phyloP scores from a whole-genome alignment of 2,797 vertebrate genomes.

The Hippocampus kuda region DNA sequence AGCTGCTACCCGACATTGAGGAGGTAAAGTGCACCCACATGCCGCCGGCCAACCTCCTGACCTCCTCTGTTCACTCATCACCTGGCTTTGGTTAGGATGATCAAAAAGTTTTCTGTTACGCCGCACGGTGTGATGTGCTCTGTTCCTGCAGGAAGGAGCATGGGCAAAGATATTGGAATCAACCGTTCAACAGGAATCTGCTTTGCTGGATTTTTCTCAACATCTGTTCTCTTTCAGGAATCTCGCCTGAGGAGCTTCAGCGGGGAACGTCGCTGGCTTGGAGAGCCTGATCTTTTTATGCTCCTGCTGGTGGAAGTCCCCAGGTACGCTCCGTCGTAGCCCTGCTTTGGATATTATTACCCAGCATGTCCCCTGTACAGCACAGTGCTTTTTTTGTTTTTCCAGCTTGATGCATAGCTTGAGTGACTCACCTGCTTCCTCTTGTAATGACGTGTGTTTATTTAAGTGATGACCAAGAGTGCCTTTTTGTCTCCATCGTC shows the following conservation, averaged over 20 bases:
- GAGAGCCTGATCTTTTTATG: slow-evolving; percentile 72
- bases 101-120: slow-evolving; percentile 55
- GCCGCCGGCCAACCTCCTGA: slow-evolving; percentile 8
- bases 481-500: slow-evolving; percentile 29
- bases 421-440: slow-evolving; percentile 7
- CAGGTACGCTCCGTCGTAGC: slow-evolving; percentile 49
- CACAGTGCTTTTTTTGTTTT: neutral
- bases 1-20: slow-evolving; percentile 71
- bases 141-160: slow-evolving; percentile 24
- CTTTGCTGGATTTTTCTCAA: slow-evolving; percentile 26
- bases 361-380: neutral
- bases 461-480: slow-evolving; percentile 38
- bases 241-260: slow-evolving; percentile 60
- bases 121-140: slow-evolving; percentile 42
- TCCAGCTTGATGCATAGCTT: slow-evolving; percentile 1
- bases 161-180: slow-evolving; percentile 33
- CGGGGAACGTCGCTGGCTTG: slow-evolving; percentile 62
- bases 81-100: slow-evolving; percentile 56
- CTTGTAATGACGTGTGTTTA: slow-evolving; percentile 25
- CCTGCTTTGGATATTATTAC: slow-evolving; percentile 10
- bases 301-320: slow-evolving; percentile 68
- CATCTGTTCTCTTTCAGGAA: slow-evolving; percentile 56
- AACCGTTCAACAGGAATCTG: slow-evolving; percentile 27
- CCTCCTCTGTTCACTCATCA: slow-evolving; percentile 22
- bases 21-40: slow-evolving; percentile 63